Percentiles rank a stretch among this genome's conserved stretches.
Conservation (phyloP, 1,140 invertebrate genomes). For the Pteromalus puparum region DNA sequence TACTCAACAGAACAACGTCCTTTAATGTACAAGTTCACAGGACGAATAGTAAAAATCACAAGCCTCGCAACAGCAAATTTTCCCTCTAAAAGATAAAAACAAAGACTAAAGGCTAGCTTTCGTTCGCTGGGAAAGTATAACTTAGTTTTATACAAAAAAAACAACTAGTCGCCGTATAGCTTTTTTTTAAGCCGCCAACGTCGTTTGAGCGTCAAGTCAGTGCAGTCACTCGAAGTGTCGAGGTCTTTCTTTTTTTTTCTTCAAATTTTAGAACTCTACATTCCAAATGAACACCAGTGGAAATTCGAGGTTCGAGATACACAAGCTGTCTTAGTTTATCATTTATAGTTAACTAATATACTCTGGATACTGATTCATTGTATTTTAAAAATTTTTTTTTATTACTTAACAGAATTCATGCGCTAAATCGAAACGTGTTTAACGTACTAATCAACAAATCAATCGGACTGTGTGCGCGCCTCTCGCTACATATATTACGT, state of each 20-base stretch:
- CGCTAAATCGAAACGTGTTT: slow-evolving; percentile 63
- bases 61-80: slow-evolving; percentile 15
- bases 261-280: slow-evolving; percentile 49
- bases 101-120: not conserved
- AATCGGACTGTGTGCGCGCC: slow-evolving; percentile 60
- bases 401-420: slow-evolving; percentile 65
- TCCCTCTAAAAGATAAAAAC: not conserved
- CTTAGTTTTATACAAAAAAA: not conserved
- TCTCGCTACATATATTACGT: slow-evolving; percentile 56
- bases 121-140: not conserved
- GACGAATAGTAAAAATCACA: slow-evolving; percentile 14
- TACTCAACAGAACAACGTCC: slow-evolving; percentile 5
- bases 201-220: not conserved
- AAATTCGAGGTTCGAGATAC: slow-evolving; percentile 59
- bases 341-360: slow-evolving; percentile 36
- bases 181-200: slow-evolving; percentile 11
- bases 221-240: not conserved
- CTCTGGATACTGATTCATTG: slow-evolving; percentile 62
- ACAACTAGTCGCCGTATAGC: not conserved
- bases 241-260: slow-evolving; percentile 15
- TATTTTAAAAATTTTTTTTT: slow-evolving; percentile 25
- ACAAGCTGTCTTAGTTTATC: slow-evolving; percentile 16
- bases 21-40: slow-evolving; percentile 7
- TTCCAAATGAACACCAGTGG: slow-evolving; percentile 42
- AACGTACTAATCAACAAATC: slow-evolving; percentile 68